Evolutionary conservation across 2,797 vertebrate species (phyloP), one percentile per base, ranked within the genome.

Genomic region (Betta splendens): DNA sequence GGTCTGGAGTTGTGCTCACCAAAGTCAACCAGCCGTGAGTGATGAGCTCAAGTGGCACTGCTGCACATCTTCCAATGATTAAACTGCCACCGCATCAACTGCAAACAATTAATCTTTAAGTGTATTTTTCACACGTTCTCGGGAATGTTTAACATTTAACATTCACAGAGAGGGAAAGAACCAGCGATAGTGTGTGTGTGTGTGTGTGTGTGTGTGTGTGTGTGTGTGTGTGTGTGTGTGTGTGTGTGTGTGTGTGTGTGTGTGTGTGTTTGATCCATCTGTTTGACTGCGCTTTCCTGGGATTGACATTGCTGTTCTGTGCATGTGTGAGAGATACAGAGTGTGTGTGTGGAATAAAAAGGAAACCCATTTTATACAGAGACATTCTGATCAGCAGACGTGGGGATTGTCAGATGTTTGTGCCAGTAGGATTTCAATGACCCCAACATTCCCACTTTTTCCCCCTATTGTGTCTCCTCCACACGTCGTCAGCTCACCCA

Each of bases 41-140:
- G 82, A 85, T 80, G 80, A 80, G 80, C 80, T 83, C 72, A 29
- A 74, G 53, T 59, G 69, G 81, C 73, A 69, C 69, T 57, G 62
- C 49, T 64, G 72, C 72, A 37, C 81, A 78, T 83, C 72, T 85
- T 84, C 61, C 51, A 86, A 80, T 71, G 65, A 86, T 86, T 81
- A 80, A 79, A 73, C 60, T 66, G 52, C 66, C 54, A 61, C 67
- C 72, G 68, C 64, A 62, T 83, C 67, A 75, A 76, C 81, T 70
- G 67, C 72, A 70, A 78, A 80, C 69, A 58, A 77, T 86, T 71
- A 54, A 77, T 81, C 70, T 75, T 70, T 55, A 39, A 79, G 68
- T 49, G 22, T 48, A 49, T 69, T 70, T 47, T 72, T 80, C 53
- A 73, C 79, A 66, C 69, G 22, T 73, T 61, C 48, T 22, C 21